Percentiles rank a stretch among this genome's conserved stretches.
These are phyloP conservation scores for Sphenodon punctatus DNA, from an alignment of 2,797 vertebrate species.

Conservation along the genomic window DNA sequence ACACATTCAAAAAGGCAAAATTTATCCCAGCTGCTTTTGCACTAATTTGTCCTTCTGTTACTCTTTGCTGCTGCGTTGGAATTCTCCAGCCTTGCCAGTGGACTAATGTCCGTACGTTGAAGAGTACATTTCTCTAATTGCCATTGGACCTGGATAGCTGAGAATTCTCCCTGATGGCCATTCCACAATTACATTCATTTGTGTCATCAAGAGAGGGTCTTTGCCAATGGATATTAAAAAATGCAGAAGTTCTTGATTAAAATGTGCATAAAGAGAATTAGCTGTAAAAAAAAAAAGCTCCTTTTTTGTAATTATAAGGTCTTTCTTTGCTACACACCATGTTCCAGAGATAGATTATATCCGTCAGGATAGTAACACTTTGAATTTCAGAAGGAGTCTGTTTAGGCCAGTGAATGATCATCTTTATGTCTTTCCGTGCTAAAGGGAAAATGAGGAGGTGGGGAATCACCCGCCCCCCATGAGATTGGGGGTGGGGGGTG, in stretches of 20 bases:
- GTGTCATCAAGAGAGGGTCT: neutral
- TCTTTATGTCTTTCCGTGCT: too few relatives aligned
- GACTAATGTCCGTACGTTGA: neutral
- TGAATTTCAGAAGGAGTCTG: neutral
- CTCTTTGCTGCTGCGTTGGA: neutral
- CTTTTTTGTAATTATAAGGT: constrained; percentile 10
- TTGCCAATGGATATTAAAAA: constrained; percentile 5
- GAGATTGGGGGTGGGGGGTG: too few relatives aligned
- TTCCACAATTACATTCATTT: neutral
- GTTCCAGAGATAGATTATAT: constrained; percentile 8
- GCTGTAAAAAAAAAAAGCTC: constrained; percentile 35
- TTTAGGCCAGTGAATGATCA: neutral
- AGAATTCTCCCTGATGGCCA: neutral
- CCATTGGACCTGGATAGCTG: neutral
- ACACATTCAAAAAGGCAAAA: neutral
- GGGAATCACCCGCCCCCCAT: too few relatives aligned
- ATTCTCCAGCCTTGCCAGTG: neutral
- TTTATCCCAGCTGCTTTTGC: neutral
- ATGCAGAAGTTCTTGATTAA: constrained; percentile 38
- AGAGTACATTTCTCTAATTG: neutral
- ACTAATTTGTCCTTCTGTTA: accelerated
- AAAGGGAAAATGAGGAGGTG: too few relatives aligned
- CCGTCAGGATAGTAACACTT: neutral
- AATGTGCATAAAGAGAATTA: constrained; percentile 14
- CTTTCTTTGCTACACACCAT: neutral